These are phyloP conservation scores for Lasiurus borealis DNA, from an alignment of 2,113 vertebrate species.

Conservation along the genomic window DNA sequence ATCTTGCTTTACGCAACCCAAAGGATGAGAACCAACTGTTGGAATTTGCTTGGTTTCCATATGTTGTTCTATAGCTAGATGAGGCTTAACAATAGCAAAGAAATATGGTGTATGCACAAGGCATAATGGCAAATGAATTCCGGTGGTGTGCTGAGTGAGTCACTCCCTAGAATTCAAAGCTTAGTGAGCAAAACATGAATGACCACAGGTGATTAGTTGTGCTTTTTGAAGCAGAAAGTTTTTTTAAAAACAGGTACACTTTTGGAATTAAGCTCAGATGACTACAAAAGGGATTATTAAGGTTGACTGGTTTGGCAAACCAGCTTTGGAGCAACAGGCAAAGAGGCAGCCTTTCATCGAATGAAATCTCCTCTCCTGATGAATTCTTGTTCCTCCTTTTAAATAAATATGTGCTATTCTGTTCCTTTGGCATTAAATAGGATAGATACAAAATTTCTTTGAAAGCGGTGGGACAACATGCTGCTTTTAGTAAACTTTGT, in stretches of 20 bases:
- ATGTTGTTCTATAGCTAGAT: background rate
- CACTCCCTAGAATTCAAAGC: background rate
- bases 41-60: background rate
- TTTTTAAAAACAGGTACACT: constrained; percentile 9
- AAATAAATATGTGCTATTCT: background rate
- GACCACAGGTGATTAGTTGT: background rate
- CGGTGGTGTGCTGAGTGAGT: background rate
- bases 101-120: background rate
- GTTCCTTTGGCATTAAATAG: background rate
- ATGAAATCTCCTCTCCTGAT: background rate
- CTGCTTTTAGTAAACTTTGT: background rate
- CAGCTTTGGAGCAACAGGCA: background rate
- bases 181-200: background rate
- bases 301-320: background rate
- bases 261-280: constrained; percentile 50
- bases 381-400: background rate
- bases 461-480: background rate
- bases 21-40: background rate
- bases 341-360: background rate
- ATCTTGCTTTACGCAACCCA: background rate
- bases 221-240: constrained; percentile 10
- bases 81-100: background rate
- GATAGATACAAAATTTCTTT: background rate
- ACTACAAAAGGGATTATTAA: background rate
- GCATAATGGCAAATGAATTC: background rate